Evolutionary conservation across 2,888 invertebrate genomes (phyloP), one percentile per base, ranked within the genome.

Genomic region (Spilosoma lubricipeda): DNA sequence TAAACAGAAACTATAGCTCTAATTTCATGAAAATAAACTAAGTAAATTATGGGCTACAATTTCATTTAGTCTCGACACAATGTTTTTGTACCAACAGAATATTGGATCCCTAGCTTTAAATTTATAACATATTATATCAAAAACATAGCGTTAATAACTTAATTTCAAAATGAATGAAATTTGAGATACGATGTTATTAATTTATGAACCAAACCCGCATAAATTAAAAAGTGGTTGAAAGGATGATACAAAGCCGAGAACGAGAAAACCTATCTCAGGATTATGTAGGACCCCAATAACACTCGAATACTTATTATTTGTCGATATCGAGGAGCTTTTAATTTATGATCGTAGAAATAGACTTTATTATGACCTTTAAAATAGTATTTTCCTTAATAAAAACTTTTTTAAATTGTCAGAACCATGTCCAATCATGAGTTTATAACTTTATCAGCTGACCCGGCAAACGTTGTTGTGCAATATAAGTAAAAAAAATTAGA

Each of bases 261-360:
- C 78, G 81, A 84, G 86, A 85, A 86, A 86, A 87, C 88, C 89
- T 89, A 89, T 85, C 88, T 82, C 75, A 76, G 87, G 88, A 87
- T 88, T 87, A 87, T 78, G 70, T 76, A 67, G 68, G 77, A 78
- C 77, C 79, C 78, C 77, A 78, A 75, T 64, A 69, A 73, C 36
- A 78, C 78, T 75, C 68, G 69, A 77, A 70, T 78, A 81, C 70
- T 76, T 76, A 45, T 78, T 73, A 75, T 56, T 45, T 33, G 45
- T 74, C 66, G 71, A 52, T 76, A 71, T 73, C 72, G 79, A 77
- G 75, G 73, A 79, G 78, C 70, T 69, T 71, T 71, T 64, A 27
- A 64, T 45, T 65, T 64, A 33, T 4, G 11, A 39, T 30, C n/a
- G n/a, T 59, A n/a, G 23, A 56, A 56, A 3, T 56, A 3, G 8